Evolutionary conservation across 2,888 invertebrate genomes (phyloP), one percentile per base, ranked within the genome.

Genomic region (Amiota mariae): DNA sequence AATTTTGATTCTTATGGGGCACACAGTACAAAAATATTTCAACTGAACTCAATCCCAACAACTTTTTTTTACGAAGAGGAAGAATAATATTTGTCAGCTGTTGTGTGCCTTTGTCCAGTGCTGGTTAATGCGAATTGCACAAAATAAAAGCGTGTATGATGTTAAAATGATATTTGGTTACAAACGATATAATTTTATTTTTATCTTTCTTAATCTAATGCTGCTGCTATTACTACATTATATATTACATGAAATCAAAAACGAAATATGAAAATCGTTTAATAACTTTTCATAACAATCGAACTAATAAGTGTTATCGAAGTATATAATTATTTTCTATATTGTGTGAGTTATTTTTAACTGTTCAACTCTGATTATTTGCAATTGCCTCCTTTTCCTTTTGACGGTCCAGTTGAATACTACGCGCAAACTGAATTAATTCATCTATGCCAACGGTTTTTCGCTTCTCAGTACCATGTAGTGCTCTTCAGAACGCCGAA

Each of bases 161-260:
- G 6, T 36, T 36, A 1, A 2, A 36, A 36, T 36, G 36, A 36
- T 6, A 4, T 36, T 36, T 6, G 36, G 1, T 4, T 36, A 6
- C 2, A 36, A 36, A 36, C 24, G 3, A 2, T 2, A 24, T 24
- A 24, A 24, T n/a, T n/a, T n/a, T n/a, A n/a, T n/a, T n/a, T n/a
- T n/a, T n/a, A n/a, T n/a, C 3, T 36, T 36, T 36, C 4, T 36
- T 36, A 6, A 36, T 36, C 12, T 10, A 18, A 18, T 24, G 61
- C 61, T 61, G 61, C 61, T 61, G 61, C 61, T 61, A 20, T 9
- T 61, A n/a, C n/a, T n/a, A n/a, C n/a, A n/a, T n/a, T n/a, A n/a
- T n/a, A 10, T 61, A 20, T 3, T 61, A 10, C 12, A 18, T 20
- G 1, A 18, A 18, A 8, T 1, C 18, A 11, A 18, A 18, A 20